Conservation (phyloP, 1,140 invertebrate species). For the Yoshiicerus persimilis region DNA sequence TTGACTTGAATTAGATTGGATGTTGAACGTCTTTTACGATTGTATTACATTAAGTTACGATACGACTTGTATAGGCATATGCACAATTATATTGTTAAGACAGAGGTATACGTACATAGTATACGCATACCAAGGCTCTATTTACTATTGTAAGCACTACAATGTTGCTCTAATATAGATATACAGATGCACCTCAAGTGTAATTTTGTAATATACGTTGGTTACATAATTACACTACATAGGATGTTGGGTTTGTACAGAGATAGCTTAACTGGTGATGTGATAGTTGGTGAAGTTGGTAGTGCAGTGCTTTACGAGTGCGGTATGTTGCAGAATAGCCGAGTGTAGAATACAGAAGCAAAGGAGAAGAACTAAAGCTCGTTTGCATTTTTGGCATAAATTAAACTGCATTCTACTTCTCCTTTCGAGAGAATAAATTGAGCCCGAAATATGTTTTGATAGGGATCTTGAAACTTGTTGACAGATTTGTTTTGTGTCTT, state of each 20-base stretch:
- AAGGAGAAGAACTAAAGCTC: slow-evolving; percentile 12
- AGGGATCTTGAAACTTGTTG: slow-evolving; percentile 28
- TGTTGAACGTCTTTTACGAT: neutral
- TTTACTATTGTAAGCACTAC: no score
- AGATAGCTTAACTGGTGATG: no score
- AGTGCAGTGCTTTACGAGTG: neutral
- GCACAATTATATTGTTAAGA: no score
- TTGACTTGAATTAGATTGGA: slow-evolving; percentile 18
- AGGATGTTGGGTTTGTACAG: no score
- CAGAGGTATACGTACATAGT: no score
- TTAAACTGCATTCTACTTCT: slow-evolving; percentile 30
- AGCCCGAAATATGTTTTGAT: slow-evolving; percentile 30
- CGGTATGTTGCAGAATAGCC: slow-evolving; percentile 6
- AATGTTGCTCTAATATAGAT: no score
- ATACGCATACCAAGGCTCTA: no score
- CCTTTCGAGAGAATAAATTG: slow-evolving; percentile 27
- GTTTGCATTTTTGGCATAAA: slow-evolving; percentile 33
- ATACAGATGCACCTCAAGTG: no score
- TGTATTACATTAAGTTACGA: neutral
- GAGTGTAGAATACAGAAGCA: neutral
- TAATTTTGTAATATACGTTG: neutral
- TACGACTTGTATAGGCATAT: no score
- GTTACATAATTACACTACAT: neutral
- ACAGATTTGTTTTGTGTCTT: slow-evolving; percentile 32
- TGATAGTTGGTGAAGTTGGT: neutral